phyloP scores from a whole-genome alignment of 37 sponge, comb jelly and placozoan species.

The Beroe forskalii region DNA sequence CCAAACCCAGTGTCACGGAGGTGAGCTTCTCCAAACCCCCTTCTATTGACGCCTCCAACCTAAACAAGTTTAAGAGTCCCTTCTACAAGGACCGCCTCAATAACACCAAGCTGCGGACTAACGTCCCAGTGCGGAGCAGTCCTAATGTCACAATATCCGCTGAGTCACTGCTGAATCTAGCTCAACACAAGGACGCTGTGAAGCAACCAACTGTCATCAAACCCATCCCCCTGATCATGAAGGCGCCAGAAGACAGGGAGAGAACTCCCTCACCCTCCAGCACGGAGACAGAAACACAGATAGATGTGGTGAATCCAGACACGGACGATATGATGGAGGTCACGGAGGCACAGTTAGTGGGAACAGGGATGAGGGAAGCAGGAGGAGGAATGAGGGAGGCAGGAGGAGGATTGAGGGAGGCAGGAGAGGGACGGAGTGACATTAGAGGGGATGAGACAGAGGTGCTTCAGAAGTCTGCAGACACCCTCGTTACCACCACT shows the following conservation, averaged over 20 bases:
- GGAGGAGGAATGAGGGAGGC: no score
- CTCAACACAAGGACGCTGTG: background rate
- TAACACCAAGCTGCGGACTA: background rate
- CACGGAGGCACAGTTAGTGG: background rate
- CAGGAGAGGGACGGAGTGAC: no score
- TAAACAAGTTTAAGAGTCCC: slow-evolving; percentile 5
- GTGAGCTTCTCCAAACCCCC: background rate
- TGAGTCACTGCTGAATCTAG: slow-evolving; percentile 15
- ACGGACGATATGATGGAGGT: background rate
- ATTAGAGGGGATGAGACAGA: no score
- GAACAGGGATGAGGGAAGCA: no score
- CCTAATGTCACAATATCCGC: slow-evolving; percentile 35
- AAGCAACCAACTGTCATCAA: slow-evolving; percentile 10
- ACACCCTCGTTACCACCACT: no score
- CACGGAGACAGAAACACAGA: background rate
- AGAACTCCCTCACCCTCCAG: background rate
- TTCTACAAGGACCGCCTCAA: background rate
- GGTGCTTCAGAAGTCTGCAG: no score
- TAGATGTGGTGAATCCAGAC: slow-evolving; percentile 20
- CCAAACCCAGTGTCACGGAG: background rate
- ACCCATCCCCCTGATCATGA: slow-evolving; percentile 34
- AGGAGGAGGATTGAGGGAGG: no score
- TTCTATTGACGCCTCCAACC: background rate
- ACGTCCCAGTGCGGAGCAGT: background rate
- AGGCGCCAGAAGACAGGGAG: background rate